phyloP scores from a whole-genome alignment of 2,797 vertebrate species.

The Smutsia temminckii region DNA sequence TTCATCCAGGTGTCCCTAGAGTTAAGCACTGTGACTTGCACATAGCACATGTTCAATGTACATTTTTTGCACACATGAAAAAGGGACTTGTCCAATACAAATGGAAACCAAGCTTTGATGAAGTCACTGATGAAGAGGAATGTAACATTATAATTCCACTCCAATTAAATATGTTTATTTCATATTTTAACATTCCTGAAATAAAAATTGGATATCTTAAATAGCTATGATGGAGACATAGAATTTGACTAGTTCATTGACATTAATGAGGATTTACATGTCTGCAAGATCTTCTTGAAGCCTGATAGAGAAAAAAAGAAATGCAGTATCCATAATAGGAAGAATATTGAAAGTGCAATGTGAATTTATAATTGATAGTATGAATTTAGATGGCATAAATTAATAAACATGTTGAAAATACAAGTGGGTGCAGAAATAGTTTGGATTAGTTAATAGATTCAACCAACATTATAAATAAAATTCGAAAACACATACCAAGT shows the following conservation, averaged over 20 bases:
- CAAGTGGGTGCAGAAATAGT: not conserved
- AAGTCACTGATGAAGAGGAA: not conserved
- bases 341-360: not conserved
- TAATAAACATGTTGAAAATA: not conserved
- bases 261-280: not conserved
- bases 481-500: not conserved
- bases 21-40: not conserved
- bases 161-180: not conserved
- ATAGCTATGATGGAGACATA: not conserved
- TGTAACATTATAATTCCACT: not conserved
- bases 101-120: not conserved
- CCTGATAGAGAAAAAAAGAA: not conserved
- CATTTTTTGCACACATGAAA: not conserved
- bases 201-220: not conserved
- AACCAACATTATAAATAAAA: not conserved
- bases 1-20: not conserved
- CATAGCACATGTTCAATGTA: not conserved
- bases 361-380: not conserved
- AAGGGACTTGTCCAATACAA: not conserved
- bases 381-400: not conserved
- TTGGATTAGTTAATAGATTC: not conserved
- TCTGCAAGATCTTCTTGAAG: not conserved
- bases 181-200: not conserved
- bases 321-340: not conserved
- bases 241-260: not conserved